Evolutionary conservation across 2,888 invertebrate species (phyloP).

Genomic region (Netelia melanura): DNA sequence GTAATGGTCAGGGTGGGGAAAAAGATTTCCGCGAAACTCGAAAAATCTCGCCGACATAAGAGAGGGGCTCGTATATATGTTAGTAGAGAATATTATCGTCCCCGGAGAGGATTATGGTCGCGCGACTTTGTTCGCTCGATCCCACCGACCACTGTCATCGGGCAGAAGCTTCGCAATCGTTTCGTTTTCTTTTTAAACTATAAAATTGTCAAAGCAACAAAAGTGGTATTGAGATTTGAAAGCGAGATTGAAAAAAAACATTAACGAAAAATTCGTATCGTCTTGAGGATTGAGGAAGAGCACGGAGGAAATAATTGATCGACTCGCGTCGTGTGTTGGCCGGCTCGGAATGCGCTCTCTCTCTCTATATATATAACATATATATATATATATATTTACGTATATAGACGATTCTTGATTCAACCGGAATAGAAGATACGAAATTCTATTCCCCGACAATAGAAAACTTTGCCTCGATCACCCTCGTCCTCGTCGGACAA

Average conservation of each 20-base stretch:
- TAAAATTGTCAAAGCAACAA: no score
- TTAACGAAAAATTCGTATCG: no score
- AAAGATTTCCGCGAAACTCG: constrained; percentile 34
- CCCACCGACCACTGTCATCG: neutral
- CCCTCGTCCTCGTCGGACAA: neutral
- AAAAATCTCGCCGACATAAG: constrained; percentile 26
- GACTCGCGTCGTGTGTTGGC: neutral
- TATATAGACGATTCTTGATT: neutral
- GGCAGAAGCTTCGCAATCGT: no score
- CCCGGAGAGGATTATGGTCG: neutral
- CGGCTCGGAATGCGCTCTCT: neutral
- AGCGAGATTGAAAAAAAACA: no score
- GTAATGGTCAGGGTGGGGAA: neutral
- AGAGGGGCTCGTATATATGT: neutral
- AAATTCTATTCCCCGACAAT: neutral
- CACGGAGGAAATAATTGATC: neutral
- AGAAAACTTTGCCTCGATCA: neutral
- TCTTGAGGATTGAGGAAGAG: constrained; percentile 2
- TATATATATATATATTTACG: no score
- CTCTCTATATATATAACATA: no score
- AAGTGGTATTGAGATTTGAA: no score
- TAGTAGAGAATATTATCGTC: neutral
- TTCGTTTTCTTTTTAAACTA: no score
- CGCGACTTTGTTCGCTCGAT: neutral
- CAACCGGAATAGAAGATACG: neutral